Conservation (phyloP, 2,113 vertebrate genomes). For the Apistogramma diplotaenia region DNA sequence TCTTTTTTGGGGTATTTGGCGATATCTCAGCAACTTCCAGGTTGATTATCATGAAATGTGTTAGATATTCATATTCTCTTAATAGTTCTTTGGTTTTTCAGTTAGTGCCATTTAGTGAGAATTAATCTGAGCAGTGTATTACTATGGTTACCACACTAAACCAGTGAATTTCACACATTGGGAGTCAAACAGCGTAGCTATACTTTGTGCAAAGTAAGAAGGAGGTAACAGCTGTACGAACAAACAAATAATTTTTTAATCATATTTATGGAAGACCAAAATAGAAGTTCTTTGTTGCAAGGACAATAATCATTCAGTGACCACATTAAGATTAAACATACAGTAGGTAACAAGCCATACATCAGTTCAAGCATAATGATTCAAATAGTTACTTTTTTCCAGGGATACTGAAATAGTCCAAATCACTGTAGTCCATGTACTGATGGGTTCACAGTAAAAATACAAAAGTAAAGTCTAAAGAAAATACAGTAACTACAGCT, state of each 20-base stretch:
- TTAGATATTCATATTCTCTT: background rate
- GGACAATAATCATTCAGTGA: slow-evolving; percentile 16
- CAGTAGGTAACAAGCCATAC: background rate
- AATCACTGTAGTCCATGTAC: background rate
- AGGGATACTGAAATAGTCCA: background rate
- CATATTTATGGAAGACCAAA: slow-evolving; percentile 64
- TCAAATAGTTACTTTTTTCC: background rate
- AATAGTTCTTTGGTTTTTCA: background rate
- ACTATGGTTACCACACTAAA: background rate
- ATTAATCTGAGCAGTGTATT: background rate
- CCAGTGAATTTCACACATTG: background rate
- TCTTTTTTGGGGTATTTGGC: background rate
- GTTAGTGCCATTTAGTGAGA: background rate
- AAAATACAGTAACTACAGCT: slow-evolving; percentile 58
- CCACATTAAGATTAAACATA: slow-evolving; percentile 7
- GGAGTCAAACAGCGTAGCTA: background rate
- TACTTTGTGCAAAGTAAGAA: background rate
- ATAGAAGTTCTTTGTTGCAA: slow-evolving; percentile 45
- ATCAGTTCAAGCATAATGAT: background rate
- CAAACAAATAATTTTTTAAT: background rate
- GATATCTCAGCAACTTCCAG: background rate
- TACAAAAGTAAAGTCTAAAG: slow-evolving; percentile 50
- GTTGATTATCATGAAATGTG: background rate
- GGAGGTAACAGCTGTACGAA: slow-evolving; percentile 6
- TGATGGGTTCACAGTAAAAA: slow-evolving; percentile 29